These are phyloP conservation scores for Tragopan temminckii DNA, from an alignment of 2,797 vertebrate genomes.

Conservation along the genomic window DNA sequence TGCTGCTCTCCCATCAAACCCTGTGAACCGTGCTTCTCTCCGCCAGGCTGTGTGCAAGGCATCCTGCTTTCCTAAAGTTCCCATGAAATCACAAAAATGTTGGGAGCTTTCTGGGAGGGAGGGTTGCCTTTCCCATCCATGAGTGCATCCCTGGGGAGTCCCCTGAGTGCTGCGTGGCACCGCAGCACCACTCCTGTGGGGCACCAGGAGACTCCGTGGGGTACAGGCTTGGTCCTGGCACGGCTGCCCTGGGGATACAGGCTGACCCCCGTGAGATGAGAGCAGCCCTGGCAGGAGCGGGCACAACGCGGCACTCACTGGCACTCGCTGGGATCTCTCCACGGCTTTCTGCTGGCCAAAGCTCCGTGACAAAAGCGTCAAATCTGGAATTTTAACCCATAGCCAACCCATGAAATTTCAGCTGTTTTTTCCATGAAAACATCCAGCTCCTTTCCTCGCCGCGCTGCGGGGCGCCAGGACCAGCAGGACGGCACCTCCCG, in stretches of 20 bases:
- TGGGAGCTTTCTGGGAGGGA: background rate
- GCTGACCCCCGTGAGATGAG: rapidly evolving
- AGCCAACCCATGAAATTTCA: constrained; percentile 68
- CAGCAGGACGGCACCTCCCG: background rate
- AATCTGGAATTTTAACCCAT: constrained; percentile 78
- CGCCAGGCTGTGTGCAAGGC: background rate
- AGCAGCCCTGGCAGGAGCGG: background rate
- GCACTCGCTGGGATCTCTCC: background rate
- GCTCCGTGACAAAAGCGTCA: constrained; percentile 63
- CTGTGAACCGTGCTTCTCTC: background rate
- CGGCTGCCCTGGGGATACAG: rapidly evolving
- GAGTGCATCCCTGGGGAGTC: too few species aligned
- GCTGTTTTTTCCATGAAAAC: constrained; percentile 33
- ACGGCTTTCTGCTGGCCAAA: background rate
- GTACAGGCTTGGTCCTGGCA: background rate
- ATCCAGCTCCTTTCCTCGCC: background rate
- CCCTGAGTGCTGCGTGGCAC: too few species aligned
- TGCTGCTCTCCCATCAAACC: background rate
- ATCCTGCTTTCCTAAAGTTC: background rate
- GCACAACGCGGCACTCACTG: background rate
- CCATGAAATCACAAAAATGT: constrained; percentile 67
- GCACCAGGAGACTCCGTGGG: background rate
- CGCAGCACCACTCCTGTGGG: background rate
- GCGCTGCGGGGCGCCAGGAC: rapidly evolving
- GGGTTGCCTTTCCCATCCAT: background rate